Evolutionary conservation across 1,140 invertebrate genomes (phyloP), one percentile per base, ranked within the genome.

Genomic region (Drosophila aff.): DNA sequence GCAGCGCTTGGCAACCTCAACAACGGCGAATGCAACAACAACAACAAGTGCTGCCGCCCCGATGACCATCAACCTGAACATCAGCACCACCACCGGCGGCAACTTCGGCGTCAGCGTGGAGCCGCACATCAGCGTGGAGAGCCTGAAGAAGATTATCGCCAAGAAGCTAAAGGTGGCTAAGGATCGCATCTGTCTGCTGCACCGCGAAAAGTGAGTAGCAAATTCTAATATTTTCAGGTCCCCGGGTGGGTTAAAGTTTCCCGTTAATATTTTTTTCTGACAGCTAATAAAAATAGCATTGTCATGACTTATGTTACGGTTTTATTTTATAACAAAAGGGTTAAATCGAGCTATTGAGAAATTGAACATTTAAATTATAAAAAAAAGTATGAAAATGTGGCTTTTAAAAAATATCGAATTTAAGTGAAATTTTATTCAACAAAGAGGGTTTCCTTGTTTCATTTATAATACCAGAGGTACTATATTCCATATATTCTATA

Each of bases 101-200:
- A 96, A 96, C 91, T 98, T 98, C 93, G 95, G 96, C 81, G 94
- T 99, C 75, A 95, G 95, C 67, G 95, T 98, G 63, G 95, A 96
- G 76, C 95, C 95, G 73, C 95, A 95, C 84, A 96, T 97, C 77
- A 97, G 95, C 69, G 96, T 98, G 55, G 97, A 98, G 84, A 96
- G 96, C 92, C 95, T 98, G 16, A 98, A 98, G 93, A 97, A 97
- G 93, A 94, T 97, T 52, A 96, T 98, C 82, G 97, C 97, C n/a
- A 97, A 98, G 93, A 96, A 96, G 92, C 94, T 98, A 67, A 98
- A 97, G 95, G 96, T 98, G 91, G 96, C 96, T 76, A 98, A 98
- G 94, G 97, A 98, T 94, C 95, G 97, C 91, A 98, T 98, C 93
- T 97, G 97, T 93, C 94, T 99, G 84, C 94, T 99, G 64, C 96